phyloP scores from a whole-genome alignment of 2,797 vertebrate species.

The Tauraco hartlaubi region DNA sequence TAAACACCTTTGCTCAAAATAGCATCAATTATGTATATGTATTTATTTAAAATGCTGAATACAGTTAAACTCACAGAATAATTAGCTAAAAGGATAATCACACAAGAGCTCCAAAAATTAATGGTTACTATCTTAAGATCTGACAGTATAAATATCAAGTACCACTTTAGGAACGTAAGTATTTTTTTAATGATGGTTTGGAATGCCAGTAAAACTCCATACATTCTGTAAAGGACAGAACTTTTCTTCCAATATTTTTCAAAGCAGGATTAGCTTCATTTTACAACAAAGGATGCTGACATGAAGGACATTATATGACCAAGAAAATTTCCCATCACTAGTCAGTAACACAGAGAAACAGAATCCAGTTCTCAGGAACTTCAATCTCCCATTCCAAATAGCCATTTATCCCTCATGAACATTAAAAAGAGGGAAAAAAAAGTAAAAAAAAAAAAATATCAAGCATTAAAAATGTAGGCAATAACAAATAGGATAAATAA shows the following conservation, averaged over 20 bases:
- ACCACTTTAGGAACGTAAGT: not conserved
- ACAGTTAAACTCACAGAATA: not conserved
- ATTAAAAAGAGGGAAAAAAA: rapidly evolving
- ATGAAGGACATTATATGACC: not conserved
- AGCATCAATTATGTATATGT: not conserved
- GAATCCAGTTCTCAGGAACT: not conserved
- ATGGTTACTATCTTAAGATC: not conserved
- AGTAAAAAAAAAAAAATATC: not conserved
- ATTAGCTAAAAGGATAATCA: not conserved
- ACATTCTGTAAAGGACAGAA: not conserved
- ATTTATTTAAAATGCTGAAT: not conserved
- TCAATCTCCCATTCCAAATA: not conserved
- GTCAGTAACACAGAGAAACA: not conserved
- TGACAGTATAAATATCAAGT: not conserved
- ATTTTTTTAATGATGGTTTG: not conserved
- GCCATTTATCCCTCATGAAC: not conserved
- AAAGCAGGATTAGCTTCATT: not conserved
- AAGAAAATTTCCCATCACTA: not conserved
- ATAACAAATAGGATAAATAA: not conserved
- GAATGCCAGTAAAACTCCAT: not conserved
- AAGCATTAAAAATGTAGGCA: not conserved
- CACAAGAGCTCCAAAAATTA: not conserved
- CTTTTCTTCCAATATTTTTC: not conserved
- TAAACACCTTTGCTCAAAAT: not conserved
- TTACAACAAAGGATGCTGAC: not conserved